These are phyloP conservation scores for Drosophila teissieri DNA, from an alignment of 1,140 invertebrate genomes.

Conservation along the genomic window DNA sequence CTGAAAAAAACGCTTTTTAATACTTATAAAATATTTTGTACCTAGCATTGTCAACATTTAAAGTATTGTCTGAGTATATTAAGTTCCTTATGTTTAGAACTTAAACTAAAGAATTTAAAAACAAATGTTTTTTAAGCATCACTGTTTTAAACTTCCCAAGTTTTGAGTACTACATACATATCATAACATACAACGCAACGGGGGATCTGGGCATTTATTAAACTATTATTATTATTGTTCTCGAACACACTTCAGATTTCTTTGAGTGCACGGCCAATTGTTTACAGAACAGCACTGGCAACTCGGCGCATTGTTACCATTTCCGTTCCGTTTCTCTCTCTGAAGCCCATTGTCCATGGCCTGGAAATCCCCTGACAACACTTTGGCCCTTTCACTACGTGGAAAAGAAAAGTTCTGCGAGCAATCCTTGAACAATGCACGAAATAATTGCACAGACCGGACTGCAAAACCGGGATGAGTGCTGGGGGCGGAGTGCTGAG, in stretches of 20 bases:
- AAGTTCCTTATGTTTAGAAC: too few relatives aligned
- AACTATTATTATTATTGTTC: too few relatives aligned
- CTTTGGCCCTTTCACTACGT: conserved; percentile 62
- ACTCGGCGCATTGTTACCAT: conserved; percentile 67
- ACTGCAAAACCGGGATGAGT: conserved; percentile 1
- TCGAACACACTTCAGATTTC: neutral
- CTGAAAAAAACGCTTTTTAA: neutral
- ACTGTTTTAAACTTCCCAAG: too few relatives aligned
- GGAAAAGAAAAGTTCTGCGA: conserved; percentile 72
- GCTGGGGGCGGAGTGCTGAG: conserved; percentile 1
- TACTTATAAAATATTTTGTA: too few relatives aligned
- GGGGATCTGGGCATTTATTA: too few relatives aligned
- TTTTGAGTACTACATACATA: too few relatives aligned
- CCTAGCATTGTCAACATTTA: too few relatives aligned
- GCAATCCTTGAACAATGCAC: conserved; percentile 78
- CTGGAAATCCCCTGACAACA: conserved; percentile 76
- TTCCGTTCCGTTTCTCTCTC: conserved; percentile 53
- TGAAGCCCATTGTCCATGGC: conserved; percentile 58
- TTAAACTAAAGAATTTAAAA: too few relatives aligned
- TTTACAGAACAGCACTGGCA: conserved; percentile 51
- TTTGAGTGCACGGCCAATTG: conserved; percentile 57
- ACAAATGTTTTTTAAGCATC: too few relatives aligned
- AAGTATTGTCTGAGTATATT: too few relatives aligned
- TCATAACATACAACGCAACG: too few relatives aligned
- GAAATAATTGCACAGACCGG: conserved; percentile 71